These are phyloP conservation scores for Chloroclysta siterata DNA, from an alignment of 2,888 invertebrate genomes.

Conservation along the genomic window DNA sequence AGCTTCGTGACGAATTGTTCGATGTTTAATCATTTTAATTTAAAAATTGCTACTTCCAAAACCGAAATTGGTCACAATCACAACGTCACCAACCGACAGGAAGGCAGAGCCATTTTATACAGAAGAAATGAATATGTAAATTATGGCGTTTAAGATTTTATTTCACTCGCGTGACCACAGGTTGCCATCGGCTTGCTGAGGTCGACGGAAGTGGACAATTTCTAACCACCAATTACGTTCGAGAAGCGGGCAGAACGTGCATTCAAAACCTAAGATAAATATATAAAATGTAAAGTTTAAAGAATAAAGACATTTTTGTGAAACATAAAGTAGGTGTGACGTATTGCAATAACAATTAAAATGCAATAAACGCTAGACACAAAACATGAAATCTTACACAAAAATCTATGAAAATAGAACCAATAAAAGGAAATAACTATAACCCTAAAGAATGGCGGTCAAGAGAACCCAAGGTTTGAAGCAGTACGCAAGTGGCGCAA, in stretches of 20 bases:
- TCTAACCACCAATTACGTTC: slow-evolving; percentile 64
- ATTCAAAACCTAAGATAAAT: slow-evolving; percentile 22
- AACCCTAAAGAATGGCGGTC: slow-evolving; percentile 30
- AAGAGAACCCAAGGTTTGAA: slow-evolving; percentile 41
- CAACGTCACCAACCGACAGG: slow-evolving; percentile 22
- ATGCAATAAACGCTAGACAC: neutral
- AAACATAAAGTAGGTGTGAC: no score
- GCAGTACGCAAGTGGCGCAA: slow-evolving; percentile 76
- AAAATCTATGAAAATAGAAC: slow-evolving; percentile 23
- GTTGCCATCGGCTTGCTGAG: slow-evolving; percentile 56
- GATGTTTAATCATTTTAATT: slow-evolving; percentile 15
- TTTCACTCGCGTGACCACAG: slow-evolving; percentile 65
- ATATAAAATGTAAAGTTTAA: neutral
- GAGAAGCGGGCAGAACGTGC: slow-evolving; percentile 45
- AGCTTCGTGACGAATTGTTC: slow-evolving; percentile 24
- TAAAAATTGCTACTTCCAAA: slow-evolving; percentile 23
- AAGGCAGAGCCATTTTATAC: slow-evolving; percentile 26
- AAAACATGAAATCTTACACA: neutral
- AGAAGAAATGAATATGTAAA: slow-evolving; percentile 35
- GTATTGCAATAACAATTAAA: neutral
- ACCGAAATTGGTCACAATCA: slow-evolving; percentile 18
- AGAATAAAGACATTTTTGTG: no score
- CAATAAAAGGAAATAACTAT: slow-evolving; percentile 33
- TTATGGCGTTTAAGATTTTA: slow-evolving; percentile 40
- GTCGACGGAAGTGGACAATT: slow-evolving; percentile 76